These are phyloP conservation scores for Caenorhabditis drosophilae DNA, from an alignment of 2,888 invertebrate species.

Conservation along the genomic window DNA sequence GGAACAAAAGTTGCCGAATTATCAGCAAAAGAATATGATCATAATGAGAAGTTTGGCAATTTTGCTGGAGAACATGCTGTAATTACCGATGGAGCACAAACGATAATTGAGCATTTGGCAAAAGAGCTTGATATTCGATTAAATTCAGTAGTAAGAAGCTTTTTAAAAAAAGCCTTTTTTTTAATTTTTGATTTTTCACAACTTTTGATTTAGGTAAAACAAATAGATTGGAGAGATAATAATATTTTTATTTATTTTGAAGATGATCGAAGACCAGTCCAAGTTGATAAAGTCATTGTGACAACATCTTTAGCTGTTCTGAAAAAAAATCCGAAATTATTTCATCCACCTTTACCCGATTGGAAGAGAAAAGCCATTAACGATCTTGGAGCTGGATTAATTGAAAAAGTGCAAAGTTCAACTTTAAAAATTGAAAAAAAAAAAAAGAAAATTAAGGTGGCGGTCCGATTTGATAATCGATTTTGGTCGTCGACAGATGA, in stretches of 20 bases:
- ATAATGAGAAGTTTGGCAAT: constrained; percentile 72
- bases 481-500: constrained; percentile 70
- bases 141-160: constrained; percentile 68
- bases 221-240: neutral
- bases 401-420: no score
- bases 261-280: neutral
- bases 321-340: constrained; percentile 68
- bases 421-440: no score
- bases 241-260: constrained; percentile 10
- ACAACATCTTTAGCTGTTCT: constrained; percentile 71
- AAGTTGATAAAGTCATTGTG: constrained; percentile 70
- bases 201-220: neutral
- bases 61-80: constrained; percentile 71
- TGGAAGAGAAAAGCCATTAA: constrained; percentile 70
- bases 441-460: no score
- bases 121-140: constrained; percentile 69
- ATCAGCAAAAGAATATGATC: constrained; percentile 70
- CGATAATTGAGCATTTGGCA: constrained; percentile 62
- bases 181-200: constrained; percentile 8
- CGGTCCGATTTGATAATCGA: constrained; percentile 70
- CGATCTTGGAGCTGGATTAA: constrained; percentile 70
- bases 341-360: constrained; percentile 70
- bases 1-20: constrained; percentile 68
- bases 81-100: constrained; percentile 70
- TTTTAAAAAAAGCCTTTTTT: neutral